A percentile compares a stretch with the other conserved stretches of the same genome.
Conservation (phyloP, 2,797 vertebrate species). For the Helostoma temminkii region DNA sequence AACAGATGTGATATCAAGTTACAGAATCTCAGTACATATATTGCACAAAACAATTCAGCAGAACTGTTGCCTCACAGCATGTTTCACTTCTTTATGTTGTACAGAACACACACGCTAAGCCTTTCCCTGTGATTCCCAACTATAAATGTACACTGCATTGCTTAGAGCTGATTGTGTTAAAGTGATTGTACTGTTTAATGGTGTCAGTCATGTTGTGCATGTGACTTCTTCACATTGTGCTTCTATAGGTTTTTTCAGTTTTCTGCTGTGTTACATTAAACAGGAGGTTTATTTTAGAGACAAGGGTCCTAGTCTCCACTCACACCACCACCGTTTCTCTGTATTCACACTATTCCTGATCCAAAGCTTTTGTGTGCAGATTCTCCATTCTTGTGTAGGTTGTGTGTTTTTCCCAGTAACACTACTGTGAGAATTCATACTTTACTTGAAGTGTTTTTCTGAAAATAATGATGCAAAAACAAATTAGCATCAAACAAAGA, state of each 20-base stretch:
- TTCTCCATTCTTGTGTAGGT: background rate
- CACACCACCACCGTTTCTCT: background rate
- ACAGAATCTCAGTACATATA: conserved; percentile 19
- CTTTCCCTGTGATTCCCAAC: background rate
- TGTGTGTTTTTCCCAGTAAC: too few relatives aligned
- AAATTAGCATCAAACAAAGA: background rate
- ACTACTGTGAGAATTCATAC: background rate
- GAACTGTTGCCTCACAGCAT: conserved; percentile 5
- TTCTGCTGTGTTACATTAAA: background rate
- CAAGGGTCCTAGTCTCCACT: background rate
- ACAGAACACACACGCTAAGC: conserved; percentile 17
- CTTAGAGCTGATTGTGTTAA: conserved; percentile 2
- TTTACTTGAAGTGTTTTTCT: too few relatives aligned
- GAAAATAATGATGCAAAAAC: too few relatives aligned
- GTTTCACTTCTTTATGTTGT: background rate
- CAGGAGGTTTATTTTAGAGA: background rate
- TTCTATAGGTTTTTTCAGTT: conserved; percentile 9
- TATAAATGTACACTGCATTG: conserved; percentile 19
- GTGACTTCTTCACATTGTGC: conserved; percentile 37
- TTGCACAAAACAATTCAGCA: conserved; percentile 14
- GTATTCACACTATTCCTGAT: background rate
- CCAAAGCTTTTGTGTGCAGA: background rate
- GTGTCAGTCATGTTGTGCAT: background rate
- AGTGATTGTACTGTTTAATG: conserved; percentile 6
- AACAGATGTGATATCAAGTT: conserved; percentile 33